Evolutionary conservation across 2,888 invertebrate species (phyloP), one percentile per base, ranked within the genome.

Genomic region (Drosophila hamatofila): DNA sequence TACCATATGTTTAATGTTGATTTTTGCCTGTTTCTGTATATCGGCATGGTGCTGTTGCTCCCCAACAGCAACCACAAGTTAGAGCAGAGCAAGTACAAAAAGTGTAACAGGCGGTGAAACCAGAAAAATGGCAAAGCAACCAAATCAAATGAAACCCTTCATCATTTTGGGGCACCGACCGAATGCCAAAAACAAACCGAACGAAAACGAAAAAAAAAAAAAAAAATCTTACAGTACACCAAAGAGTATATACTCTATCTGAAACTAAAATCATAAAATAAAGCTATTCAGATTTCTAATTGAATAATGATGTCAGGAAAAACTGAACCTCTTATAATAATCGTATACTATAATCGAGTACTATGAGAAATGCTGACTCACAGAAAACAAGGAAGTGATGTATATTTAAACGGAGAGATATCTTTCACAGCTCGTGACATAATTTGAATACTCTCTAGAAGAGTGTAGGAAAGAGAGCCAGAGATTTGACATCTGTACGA

Each of bases 101-200:
- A 65, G 78, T 66, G 70, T 78, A 72, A 65, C 58, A 79, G 69
- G 69, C 83, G 72, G 68, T 61, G 88, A 88, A 83, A 85, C 83
- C 88, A 82, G 88, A 88, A 80, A 88, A 83, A 83, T 85, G 88
- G 80, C 88, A 80, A 78, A 58, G 71, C 69, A 80, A 78, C 78
- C 80, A 83, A 88, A 83, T 85, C 78, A 85, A 83, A 83, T 88
- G 83, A 88, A 83, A 88, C 83, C 88, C 88, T 88, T 88, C 86
- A 86, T 80, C 80, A 80, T 80, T 88, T 88, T 83, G 49, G 62
- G 75, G 56, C 30, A 56, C 62, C 60, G 57, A 59, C 55, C 67
- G 58, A 84, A 58, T 74, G 74, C 61, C 76, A 58, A 82, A 76
- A 78, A 48, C 58, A 55, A 75, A 56, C 18, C 27, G 7, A 54